Evolutionary conservation across 2,888 invertebrate genomes (phyloP), one percentile per base, ranked within the genome.

Genomic region (Brachypalpus laphriformis): DNA sequence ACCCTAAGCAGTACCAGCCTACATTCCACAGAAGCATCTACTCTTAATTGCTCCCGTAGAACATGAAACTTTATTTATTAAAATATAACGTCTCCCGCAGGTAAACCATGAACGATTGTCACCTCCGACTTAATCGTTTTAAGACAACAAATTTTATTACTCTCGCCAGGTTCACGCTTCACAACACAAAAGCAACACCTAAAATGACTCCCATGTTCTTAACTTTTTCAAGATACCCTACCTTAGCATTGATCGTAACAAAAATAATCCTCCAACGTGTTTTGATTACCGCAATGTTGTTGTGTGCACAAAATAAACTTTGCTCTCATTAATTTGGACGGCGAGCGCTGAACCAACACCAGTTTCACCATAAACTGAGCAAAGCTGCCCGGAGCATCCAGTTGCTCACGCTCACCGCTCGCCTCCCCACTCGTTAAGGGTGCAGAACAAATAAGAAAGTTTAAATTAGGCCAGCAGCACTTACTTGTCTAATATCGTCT

Each of bases 401-500:
- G 0, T n/a, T n/a, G n/a, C n/a, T n/a, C n/a, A n/a, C n/a, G n/a
- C 37, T 16, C 8, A 22, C 22, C n/a, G 0, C 4, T 14, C 14
- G 14, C 40, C 1, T 3, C 14, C 45, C 42, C 16, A 34, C 11
- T 61, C 28, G 42, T 63, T 34, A 28, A 28, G 34, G 28, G 57
- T 47, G 37, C n/a, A 25, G 49, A 77, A 61, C 61, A 77, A 71
- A 70, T 65, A 77, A 70, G 57, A 83, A 83, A 83, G 70, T 83
- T 83, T 83, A 83, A 83, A 83, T 83, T 83, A 63, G 78, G n/a
- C 80, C 80, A 70, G 57, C 59, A 72, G 63, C 74, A 74, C 63
- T 83, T 78, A 66, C 51, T 68, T 47, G 11, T 65, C 42, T 65
- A 71, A 45, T 42, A 61, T 37, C 28, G 14, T 31, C 51, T 51